These are phyloP conservation scores for Gonocerus acuteangulatus DNA, from an alignment of 2,888 invertebrate genomes.

Conservation along the genomic window DNA sequence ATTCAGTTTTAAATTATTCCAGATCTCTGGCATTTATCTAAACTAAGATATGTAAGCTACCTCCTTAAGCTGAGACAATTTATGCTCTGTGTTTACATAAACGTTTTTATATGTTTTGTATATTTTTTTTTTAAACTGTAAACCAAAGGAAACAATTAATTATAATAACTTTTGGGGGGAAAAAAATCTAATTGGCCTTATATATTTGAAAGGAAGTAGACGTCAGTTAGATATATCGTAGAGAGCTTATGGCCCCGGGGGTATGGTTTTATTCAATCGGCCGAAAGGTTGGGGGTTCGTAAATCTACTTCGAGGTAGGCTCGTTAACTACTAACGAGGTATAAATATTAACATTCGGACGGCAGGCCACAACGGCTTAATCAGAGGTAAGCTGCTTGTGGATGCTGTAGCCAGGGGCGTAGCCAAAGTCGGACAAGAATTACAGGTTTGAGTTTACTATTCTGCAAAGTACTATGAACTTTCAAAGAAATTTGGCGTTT, in stretches of 20 bases:
- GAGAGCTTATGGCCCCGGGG: neutral
- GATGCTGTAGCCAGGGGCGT: too few relatives aligned
- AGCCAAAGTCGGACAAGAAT: too few relatives aligned
- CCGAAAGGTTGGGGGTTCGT: neutral
- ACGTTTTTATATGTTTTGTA: too few relatives aligned
- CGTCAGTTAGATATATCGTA: neutral
- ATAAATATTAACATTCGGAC: slow-evolving; percentile 11
- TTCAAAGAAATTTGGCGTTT: too few relatives aligned
- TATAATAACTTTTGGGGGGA: neutral
- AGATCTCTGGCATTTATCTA: too few relatives aligned
- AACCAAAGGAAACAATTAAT: neutral
- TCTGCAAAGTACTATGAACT: too few relatives aligned
- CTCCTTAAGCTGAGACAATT: too few relatives aligned
- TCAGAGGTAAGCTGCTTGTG: neutral
- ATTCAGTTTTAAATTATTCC: too few relatives aligned
- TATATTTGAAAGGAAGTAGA: neutral
- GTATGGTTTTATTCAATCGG: slow-evolving; percentile 10
- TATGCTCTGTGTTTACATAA: too few relatives aligned
- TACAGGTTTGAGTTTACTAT: too few relatives aligned
- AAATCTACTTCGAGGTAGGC: neutral
- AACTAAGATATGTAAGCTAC: too few relatives aligned
- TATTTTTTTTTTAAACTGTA: too few relatives aligned
- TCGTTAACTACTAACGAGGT: slow-evolving; percentile 16
- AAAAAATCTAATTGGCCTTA: neutral
- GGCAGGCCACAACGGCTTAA: neutral